Evolutionary conservation across 1,140 invertebrate genomes (phyloP).

Genomic region (Drosophila funebris): DNA sequence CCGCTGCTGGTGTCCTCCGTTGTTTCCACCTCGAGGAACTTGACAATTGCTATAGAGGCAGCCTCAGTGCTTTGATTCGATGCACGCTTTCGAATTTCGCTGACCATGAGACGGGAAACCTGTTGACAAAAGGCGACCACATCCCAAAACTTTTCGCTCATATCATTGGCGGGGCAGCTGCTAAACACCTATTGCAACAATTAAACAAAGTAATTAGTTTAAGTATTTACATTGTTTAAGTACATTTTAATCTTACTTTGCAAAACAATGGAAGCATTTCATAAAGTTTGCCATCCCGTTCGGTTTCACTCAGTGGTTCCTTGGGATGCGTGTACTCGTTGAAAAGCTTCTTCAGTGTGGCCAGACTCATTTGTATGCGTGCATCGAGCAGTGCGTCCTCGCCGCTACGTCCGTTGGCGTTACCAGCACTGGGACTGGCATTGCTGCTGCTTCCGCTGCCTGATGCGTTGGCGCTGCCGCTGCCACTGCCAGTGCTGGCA

Average conservation of each 20-base stretch:
- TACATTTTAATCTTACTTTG: conserved; percentile 89
- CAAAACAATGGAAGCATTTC: conserved; percentile 99
- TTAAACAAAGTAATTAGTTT: neutral
- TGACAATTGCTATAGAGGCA: conserved; percentile 97
- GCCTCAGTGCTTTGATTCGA: conserved; percentile 98
- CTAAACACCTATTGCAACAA: conserved; percentile 92
- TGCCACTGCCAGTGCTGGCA: conserved; percentile 58
- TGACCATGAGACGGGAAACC: conserved; percentile 97
- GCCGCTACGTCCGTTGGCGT: conserved; percentile 56
- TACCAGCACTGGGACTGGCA: conserved; percentile 19
- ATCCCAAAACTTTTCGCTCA: conserved; percentile 98
- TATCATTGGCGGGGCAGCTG: conserved; percentile 93
- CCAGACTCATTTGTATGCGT: conserved; percentile 94
- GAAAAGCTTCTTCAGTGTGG: conserved; percentile 98
- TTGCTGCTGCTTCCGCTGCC: conserved; percentile 61
- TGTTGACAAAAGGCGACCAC: conserved; percentile 96
- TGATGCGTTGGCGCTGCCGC: conserved; percentile 56
- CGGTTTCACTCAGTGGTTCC: conserved; percentile 90
- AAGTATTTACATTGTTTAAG: neutral
- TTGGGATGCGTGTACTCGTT: conserved; percentile 95
- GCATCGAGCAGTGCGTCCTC: conserved; percentile 86
- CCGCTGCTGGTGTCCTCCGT: conserved; percentile 97
- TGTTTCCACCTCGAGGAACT: conserved; percentile 97
- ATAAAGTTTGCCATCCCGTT: conserved; percentile 97
- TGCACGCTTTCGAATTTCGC: conserved; percentile 95